Percentiles rank a stretch among this genome's conserved stretches.
phyloP scores from a whole-genome alignment of 2,113 vertebrate genomes.

The Ammodytes dubius region DNA sequence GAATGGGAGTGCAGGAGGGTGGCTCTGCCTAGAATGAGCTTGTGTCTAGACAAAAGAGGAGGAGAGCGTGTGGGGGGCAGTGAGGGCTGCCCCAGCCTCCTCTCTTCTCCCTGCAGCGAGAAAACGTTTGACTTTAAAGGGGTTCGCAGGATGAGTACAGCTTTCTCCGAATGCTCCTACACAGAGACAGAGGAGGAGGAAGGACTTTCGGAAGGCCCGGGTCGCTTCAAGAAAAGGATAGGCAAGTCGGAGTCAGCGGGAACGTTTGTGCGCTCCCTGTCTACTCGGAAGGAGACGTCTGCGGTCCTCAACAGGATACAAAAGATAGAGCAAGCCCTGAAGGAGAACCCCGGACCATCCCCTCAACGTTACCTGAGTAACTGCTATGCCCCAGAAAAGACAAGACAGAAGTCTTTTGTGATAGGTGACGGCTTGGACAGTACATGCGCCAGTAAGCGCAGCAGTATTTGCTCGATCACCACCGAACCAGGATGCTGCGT shows the following conservation, averaged over 20 bases:
- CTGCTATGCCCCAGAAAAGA: conserved; percentile 93
- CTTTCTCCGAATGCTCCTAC: conserved; percentile 97
- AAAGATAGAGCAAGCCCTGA: conserved; percentile 96
- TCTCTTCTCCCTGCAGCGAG: conserved; percentile 94
- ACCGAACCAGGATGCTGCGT: conserved; percentile 87
- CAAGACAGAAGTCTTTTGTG: conserved; percentile 87
- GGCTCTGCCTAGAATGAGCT: conserved; percentile 88
- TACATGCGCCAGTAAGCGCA: conserved; percentile 83
- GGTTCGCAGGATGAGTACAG: conserved; percentile 94
- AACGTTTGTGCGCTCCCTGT: conserved; percentile 86
- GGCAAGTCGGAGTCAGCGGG: conserved; percentile 86
- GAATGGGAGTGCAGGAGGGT: conserved; percentile 96
- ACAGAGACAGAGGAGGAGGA: conserved; percentile 95
- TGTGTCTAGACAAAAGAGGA: conserved; percentile 89
- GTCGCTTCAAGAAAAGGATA: conserved; percentile 89
- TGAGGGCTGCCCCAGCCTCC: conserved; percentile 92
- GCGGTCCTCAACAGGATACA: conserved; percentile 97
- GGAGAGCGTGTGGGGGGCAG: conserved; percentile 87
- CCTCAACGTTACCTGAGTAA: conserved; percentile 95
- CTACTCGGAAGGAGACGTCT: conserved; percentile 91
- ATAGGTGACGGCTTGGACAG: conserved; percentile 86
- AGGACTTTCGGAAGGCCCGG: conserved; percentile 85
- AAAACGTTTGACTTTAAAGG: conserved; percentile 96
- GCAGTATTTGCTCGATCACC: conserved; percentile 82
- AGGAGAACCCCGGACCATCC: conserved; percentile 91